These are phyloP conservation scores for Limnephilus auricula DNA, from an alignment of 2,888 invertebrate species.

Conservation along the genomic window DNA sequence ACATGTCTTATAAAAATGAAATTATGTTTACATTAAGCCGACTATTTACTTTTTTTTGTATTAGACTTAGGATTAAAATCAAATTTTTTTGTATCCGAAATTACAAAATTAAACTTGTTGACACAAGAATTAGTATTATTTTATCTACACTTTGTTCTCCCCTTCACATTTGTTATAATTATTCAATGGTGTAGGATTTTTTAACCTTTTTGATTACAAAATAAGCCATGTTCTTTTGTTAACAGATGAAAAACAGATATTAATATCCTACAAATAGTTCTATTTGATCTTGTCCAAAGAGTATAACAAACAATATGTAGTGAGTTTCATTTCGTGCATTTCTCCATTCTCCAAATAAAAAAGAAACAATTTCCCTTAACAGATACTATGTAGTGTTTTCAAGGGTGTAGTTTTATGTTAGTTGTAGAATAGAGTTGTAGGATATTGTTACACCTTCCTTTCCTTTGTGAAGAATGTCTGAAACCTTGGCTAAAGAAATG, in stretches of 20 bases:
- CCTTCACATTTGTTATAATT: background rate
- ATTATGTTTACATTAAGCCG: background rate
- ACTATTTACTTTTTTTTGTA: background rate
- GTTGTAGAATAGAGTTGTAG: no score
- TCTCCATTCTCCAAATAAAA: no score
- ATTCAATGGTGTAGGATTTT: background rate
- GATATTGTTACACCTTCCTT: background rate
- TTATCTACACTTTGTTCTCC: background rate
- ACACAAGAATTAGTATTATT: constrained; percentile 2
- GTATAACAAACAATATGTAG: no score
- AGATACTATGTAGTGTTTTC: no score
- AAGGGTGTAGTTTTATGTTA: background rate
- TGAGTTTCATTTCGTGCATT: no score
- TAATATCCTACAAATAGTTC: no score
- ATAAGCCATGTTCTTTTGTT: no score
- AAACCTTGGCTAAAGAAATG: background rate
- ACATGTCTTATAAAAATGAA: background rate
- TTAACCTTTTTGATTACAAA: no score
- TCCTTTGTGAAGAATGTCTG: background rate
- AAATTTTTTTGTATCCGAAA: background rate
- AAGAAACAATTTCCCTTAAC: no score
- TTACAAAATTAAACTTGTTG: background rate
- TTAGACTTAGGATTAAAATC: background rate
- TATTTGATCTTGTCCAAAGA: no score
- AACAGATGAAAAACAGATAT: no score